phyloP scores from a whole-genome alignment of 2,888 invertebrate genomes.

The Cryptocheilus praepositus region DNA sequence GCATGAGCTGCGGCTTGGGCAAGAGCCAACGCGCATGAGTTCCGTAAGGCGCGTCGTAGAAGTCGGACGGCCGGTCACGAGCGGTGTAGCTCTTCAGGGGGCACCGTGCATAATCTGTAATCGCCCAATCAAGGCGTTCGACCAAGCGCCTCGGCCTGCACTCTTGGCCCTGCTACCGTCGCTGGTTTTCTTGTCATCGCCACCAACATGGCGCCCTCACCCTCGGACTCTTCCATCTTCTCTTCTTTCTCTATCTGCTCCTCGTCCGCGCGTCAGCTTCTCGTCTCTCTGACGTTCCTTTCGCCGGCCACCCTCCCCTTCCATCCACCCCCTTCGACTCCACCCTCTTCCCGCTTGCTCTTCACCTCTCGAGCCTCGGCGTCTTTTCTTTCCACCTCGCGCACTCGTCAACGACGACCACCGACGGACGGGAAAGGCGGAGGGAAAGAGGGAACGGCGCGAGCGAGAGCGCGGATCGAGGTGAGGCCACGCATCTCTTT shows the following conservation, averaged over 20 bases:
- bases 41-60: slow-evolving; percentile 3
- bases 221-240: slow-evolving; percentile 52
- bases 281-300: slow-evolving; percentile 17
- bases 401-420: slow-evolving; percentile 10
- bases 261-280: slow-evolving; percentile 14
- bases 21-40: background rate
- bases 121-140: slow-evolving; percentile 64
- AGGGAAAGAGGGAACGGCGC: slow-evolving; percentile 14
- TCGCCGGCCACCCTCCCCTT: slow-evolving; percentile 24
- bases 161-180: slow-evolving; percentile 59
- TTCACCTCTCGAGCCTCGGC: slow-evolving; percentile 22
- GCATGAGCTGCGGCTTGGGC: no score
- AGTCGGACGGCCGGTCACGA: slow-evolving; percentile 5
- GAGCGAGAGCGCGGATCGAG: slow-evolving; percentile 29
- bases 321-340: slow-evolving; percentile 23
- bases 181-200: slow-evolving; percentile 63
- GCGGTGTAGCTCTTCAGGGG: slow-evolving; percentile 42
- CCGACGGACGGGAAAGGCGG: slow-evolving; percentile 7
- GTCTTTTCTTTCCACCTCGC: background rate
- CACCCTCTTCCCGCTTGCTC: slow-evolving; percentile 16
- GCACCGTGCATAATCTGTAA: slow-evolving; percentile 67
- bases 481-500: slow-evolving; percentile 59
- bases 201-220: slow-evolving; percentile 62
- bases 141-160: slow-evolving; percentile 52
- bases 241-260: slow-evolving; percentile 43